A percentile compares a stretch with the other conserved stretches of the same genome.
phyloP scores from a whole-genome alignment of 2,888 invertebrate genomes.

The Entomobrya proxima region DNA sequence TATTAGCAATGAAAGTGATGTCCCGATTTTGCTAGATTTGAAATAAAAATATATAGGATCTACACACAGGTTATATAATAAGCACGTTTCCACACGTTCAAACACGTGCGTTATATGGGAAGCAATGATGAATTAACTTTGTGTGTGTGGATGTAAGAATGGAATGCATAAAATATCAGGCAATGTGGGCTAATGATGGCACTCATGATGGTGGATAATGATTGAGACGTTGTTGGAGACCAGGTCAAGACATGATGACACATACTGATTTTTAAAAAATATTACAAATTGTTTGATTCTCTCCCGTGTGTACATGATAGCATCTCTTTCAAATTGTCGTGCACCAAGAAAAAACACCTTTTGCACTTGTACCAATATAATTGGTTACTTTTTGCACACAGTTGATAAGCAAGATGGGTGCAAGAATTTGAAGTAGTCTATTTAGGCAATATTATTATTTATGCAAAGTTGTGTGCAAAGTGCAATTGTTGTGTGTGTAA shows the following conservation, averaged over 20 bases:
- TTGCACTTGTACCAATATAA: too few relatives aligned
- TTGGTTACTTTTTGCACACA: too few relatives aligned
- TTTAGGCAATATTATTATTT: too few relatives aligned
- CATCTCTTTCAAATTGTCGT: neutral
- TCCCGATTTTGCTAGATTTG: constrained; percentile 48
- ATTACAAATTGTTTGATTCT: constrained; percentile 20
- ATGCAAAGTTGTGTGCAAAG: neutral
- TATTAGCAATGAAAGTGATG: constrained; percentile 30
- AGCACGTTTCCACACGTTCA: neutral
- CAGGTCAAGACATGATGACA: constrained; percentile 68
- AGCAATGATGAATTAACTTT: constrained; percentile 39
- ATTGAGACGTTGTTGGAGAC: constrained; percentile 54
- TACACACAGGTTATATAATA: constrained; percentile 1
- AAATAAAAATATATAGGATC: constrained; percentile 4
- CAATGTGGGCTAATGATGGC: constrained; percentile 59
- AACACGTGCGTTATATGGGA: neutral
- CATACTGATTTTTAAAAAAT: constrained; percentile 9
- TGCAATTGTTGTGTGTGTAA: constrained; percentile 3
- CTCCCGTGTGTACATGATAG: neutral
- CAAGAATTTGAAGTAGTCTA: too few relatives aligned
- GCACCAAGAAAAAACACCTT: neutral
- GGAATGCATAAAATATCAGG: constrained; percentile 56
- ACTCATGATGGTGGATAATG: constrained; percentile 10
- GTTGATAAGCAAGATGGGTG: too few relatives aligned
- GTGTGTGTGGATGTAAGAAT: constrained; percentile 13